Evolutionary conservation across 1,140 invertebrate genomes (phyloP).

Genomic region (Drosophila carrolli): DNA sequence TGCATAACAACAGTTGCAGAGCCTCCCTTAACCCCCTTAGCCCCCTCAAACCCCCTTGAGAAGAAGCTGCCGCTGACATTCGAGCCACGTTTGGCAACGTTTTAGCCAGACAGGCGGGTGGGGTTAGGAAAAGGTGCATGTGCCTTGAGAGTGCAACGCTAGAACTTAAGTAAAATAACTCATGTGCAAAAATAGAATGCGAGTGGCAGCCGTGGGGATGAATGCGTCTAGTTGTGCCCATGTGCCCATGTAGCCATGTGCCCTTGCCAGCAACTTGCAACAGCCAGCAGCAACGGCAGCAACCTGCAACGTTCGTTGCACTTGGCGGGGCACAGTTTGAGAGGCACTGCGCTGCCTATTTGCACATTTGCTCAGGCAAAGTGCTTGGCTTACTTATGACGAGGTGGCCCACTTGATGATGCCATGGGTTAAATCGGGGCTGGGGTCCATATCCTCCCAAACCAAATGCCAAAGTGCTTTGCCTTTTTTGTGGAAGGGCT

Average conservation of each 20-base stretch:
- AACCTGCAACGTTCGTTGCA: slow-evolving; percentile 77
- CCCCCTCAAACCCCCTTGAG: neutral
- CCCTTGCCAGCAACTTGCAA: slow-evolving; percentile 58
- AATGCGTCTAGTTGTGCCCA: slow-evolving; percentile 60
- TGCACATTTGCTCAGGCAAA: slow-evolving; percentile 70
- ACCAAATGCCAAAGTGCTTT: slow-evolving; percentile 46
- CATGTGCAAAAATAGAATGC: slow-evolving; percentile 75
- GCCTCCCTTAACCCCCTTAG: neutral
- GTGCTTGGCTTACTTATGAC: slow-evolving; percentile 79
- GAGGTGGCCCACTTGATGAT: slow-evolving; percentile 74
- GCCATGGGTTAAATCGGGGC: slow-evolving; percentile 23
- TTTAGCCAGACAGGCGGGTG: slow-evolving; percentile 52
- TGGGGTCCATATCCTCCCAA: slow-evolving; percentile 9
- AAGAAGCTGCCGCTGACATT: slow-evolving; percentile 63
- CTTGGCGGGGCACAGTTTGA: slow-evolving; percentile 76
- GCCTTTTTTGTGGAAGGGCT: slow-evolving; percentile 1
- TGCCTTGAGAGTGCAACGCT: slow-evolving; percentile 77
- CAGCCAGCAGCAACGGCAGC: slow-evolving; percentile 20
- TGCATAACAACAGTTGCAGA: slow-evolving; percentile 52
- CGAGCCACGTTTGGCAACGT: slow-evolving; percentile 75
- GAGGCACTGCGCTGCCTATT: slow-evolving; percentile 58
- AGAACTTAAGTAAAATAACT: slow-evolving; percentile 82
- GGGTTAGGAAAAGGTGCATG: slow-evolving; percentile 62
- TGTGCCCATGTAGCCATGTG: slow-evolving; percentile 51
- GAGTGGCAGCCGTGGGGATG: slow-evolving; percentile 35